Evolutionary conservation across 2,113 vertebrate species (phyloP), one percentile per base, ranked within the genome.

Genomic region (Anas platyrhynchos): DNA sequence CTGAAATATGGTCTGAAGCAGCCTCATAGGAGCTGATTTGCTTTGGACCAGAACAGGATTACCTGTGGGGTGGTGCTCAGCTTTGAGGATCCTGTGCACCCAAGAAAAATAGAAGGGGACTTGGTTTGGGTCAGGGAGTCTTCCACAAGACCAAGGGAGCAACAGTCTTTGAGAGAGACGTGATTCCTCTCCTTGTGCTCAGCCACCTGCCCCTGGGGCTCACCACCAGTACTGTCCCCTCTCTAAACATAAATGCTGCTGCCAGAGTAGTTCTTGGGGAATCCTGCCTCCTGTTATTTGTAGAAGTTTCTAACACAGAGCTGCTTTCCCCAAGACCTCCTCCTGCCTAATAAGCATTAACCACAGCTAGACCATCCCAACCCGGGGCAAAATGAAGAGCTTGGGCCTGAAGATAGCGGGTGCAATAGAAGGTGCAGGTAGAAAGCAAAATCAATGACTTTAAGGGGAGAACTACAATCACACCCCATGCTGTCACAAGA

Each of bases 381-480:
- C 23, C 16, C 75, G 52, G 78, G 32, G 69, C 34, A 73, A 78
- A 62, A 67, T 0, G 0, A 85, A 76, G 54, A 82, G 54, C 52
- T 83, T 17, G 48, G 59, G 31, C 27, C 84, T 59, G 58, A 79
- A 92, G 69, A 29, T 67, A 90, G 46, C 14, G 75, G 58, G n/a
- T 86, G 78, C 34, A 59, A 55, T 3, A 69, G 11, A 74, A 16
- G 36, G 61, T 55, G 79, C 44, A 83, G 50, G 83, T 65, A 79
- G 73, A 82, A 89, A 66, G 62, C 48, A 83, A 66, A 95, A 96
- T 73, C 21, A 3, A 88, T 84, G 88, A 44, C 66, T 96, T 91
- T 34, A 86, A 86, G 73, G 82, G 66, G 74, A 96, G 88, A 96
- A 52, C 62, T 76, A 79, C 88, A 79, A 62, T 92, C 22, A 34